Percentiles rank a stretch among this genome's conserved stretches.
These are phyloP conservation scores for Papilio glaucus DNA, from an alignment of 1,140 invertebrate genomes.

Conservation along the genomic window DNA sequence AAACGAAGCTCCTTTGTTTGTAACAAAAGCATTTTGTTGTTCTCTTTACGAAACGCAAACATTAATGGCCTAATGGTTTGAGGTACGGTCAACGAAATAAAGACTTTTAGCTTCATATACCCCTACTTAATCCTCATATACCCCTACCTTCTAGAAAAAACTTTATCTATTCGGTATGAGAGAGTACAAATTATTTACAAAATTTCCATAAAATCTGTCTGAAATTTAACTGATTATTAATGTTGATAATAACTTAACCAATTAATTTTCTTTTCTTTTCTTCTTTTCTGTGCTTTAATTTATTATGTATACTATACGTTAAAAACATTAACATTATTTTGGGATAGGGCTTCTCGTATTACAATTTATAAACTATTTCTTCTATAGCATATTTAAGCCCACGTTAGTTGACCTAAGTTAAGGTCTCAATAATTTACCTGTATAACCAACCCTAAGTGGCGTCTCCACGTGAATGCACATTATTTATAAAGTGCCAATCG, in stretches of 20 bases:
- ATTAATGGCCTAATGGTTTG: constrained; percentile 14
- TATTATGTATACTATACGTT: no score
- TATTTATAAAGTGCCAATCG: constrained; percentile 10
- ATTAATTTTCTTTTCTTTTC: no score
- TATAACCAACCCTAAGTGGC: neutral
- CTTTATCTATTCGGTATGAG: no score
- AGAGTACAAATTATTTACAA: no score
- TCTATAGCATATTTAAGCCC: neutral
- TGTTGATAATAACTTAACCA: no score
- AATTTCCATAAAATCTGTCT: no score
- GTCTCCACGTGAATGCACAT: neutral
- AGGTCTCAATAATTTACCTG: neutral
- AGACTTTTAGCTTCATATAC: neutral
- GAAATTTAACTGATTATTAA: no score
- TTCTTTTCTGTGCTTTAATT: no score
- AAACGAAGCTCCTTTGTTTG: constrained; percentile 19
- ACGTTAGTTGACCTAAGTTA: neutral
- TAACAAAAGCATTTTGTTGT: constrained; percentile 17
- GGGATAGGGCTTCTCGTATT: no score
- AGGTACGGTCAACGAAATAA: neutral
- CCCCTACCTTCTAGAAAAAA: no score
- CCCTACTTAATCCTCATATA: no score
- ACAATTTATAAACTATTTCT: neutral
- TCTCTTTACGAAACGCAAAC: constrained; percentile 9
- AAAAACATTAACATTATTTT: no score